Base-by-base conservation (phyloP, 2,797 vertebrate species). In the Mallotus villosus region DNA sequence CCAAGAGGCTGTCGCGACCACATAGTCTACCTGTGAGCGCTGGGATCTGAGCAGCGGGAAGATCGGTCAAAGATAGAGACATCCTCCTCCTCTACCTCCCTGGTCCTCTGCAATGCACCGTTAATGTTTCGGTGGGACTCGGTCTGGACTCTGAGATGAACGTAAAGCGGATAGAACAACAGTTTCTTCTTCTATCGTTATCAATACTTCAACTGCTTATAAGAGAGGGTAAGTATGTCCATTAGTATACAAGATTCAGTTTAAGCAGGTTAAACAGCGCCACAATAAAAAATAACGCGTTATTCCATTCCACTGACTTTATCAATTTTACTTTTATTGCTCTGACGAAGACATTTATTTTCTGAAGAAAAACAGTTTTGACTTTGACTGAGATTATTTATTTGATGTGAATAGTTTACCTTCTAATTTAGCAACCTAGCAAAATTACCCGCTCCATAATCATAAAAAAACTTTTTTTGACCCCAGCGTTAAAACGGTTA, bases 101-200 rank as follows among this genome's bases (percentile, higher is more conserved):
- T 83, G 83, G 63, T 49, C 37, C 37, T 24, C 32, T 94, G 95
- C 95, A 88, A 98, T 97, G 96, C 90, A 88, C 86, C 93, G 87
- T 73, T 94, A 92, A 91, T 84, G 85, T 88, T 83, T 86, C 82
- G 86, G 80, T 82, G 82, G 75, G 84, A 91, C 90, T 82, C 86
- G 84, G 72, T 84, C 91, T 85, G 91, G 90, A 92, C 92, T 85
- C 91, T 97, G 97, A 97, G 93, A 99, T 99, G 98, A 97, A 94
- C 92, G 90, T 95, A 88, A 94, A 92, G 93, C 92, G 93, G 92
- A 95, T 92, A 86, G 85, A 94, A 90, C 94, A 94, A 93, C 94
- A 94, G 87, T 94, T 97, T 96, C 94, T 94, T 94, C 95, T 90
- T 8, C 90, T 95, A 93, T 93, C 90, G 87, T 92, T 96, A 83